phyloP scores from a whole-genome alignment of 2,797 vertebrate genomes.

The Anguilla pacifica region DNA sequence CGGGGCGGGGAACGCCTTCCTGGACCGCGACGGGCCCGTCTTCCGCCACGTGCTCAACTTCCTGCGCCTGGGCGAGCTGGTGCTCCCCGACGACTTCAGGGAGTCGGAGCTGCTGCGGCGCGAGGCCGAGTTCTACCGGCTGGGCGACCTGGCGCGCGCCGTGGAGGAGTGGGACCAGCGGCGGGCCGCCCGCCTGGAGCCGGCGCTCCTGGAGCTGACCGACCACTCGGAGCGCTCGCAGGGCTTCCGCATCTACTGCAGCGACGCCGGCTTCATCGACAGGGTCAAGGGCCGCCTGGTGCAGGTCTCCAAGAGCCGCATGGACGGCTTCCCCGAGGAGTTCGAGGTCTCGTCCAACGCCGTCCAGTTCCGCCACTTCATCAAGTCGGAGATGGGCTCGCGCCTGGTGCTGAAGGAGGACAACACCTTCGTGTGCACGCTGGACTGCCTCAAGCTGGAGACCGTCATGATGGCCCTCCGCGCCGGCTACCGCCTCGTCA shows the following conservation, averaged over 20 bases:
- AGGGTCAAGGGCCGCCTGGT: conserved; percentile 94
- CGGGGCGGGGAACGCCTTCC: conserved; percentile 94
- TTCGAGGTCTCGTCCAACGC: conserved; percentile 93
- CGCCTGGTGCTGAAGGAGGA: conserved; percentile 97
- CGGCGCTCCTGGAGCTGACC: conserved; percentile 95
- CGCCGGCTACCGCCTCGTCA: conserved; percentile 90
- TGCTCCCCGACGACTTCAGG: conserved; percentile 94
- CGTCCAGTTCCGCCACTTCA: conserved; percentile 98
- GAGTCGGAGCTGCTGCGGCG: conserved; percentile 90
- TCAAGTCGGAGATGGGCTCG: conserved; percentile 97
- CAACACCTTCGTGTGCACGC: conserved; percentile 97
- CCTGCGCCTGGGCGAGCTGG: conserved; percentile 92
- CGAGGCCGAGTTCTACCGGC: conserved; percentile 92
- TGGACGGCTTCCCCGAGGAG: conserved; percentile 96
- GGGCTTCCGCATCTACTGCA: conserved; percentile 96
- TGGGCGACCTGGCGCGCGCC: conserved; percentile 85
- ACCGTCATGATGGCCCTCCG: conserved; percentile 93
- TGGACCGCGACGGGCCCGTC: conserved; percentile 94
- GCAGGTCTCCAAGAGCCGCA: conserved; percentile 95
- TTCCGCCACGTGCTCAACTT: conserved; percentile 98
- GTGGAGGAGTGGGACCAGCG: conserved; percentile 88
- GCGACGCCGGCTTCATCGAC: conserved; percentile 87
- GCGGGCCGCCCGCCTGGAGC: conserved; percentile 81
- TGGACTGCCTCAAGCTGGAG: conserved; percentile 98
- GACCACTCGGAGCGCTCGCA: conserved; percentile 97